Evolutionary conservation across 2,113 vertebrate genomes (phyloP).

Genomic region (Monopterus albus): DNA sequence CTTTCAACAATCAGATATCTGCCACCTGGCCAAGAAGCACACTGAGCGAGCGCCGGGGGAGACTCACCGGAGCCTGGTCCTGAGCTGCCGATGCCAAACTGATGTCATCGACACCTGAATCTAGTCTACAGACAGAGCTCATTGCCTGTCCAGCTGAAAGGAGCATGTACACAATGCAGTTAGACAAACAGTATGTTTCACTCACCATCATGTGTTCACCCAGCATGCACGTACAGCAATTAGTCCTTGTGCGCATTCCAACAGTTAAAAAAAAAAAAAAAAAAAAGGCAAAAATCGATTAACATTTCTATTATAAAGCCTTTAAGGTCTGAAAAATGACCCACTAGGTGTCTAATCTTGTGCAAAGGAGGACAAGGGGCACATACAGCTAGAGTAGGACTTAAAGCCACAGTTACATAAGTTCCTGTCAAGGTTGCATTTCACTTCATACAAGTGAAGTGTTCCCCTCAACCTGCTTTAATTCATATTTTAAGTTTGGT

Average conservation of each 20-base stretch:
- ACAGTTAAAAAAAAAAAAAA: neutral
- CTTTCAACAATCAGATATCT: conserved; percentile 22
- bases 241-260: neutral
- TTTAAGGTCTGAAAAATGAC: neutral
- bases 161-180: conserved; percentile 29
- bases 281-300: too few relatives aligned
- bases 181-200: neutral
- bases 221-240: conserved; percentile 27
- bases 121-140: neutral
- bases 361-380: neutral
- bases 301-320: neutral
- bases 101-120: neutral
- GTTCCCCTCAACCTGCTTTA: too few relatives aligned
- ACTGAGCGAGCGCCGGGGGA: neutral
- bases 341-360: neutral
- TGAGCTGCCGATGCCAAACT: conserved; percentile 6
- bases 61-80: neutral
- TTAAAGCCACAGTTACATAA: too few relatives aligned
- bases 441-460: too few relatives aligned
- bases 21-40: conserved; percentile 13
- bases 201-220: neutral
- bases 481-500: too few relatives aligned
- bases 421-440: too few relatives aligned
- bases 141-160: neutral
- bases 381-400: too few relatives aligned